These are phyloP conservation scores for Drosophila littoralis DNA, from an alignment of 1,140 invertebrate species.

Conservation along the genomic window DNA sequence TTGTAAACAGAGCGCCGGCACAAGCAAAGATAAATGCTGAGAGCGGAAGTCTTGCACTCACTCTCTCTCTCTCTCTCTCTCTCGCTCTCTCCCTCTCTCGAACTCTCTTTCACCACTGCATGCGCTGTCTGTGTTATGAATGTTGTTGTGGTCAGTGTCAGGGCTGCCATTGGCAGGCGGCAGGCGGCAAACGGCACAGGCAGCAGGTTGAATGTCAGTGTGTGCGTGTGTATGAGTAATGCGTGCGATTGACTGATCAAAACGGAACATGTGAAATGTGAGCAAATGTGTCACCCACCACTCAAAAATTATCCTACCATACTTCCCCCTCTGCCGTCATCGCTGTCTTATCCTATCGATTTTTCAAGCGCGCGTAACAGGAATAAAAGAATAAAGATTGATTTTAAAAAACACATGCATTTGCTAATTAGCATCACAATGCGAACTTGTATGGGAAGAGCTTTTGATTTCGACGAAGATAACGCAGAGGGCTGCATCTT, in stretches of 20 bases:
- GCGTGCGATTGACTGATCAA: slow-evolving; percentile 63
- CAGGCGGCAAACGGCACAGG: slow-evolving; percentile 18
- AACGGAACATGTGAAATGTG: slow-evolving; percentile 40
- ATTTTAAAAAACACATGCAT: slow-evolving; percentile 25
- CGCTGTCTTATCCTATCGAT: slow-evolving; percentile 32
- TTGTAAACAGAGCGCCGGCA: slow-evolving; percentile 75
- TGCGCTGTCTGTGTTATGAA: slow-evolving; percentile 27
- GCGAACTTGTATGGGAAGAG: slow-evolving; percentile 39
- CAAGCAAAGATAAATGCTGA: slow-evolving; percentile 37
- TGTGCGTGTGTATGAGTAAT: slow-evolving; percentile 37
- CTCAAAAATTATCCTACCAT: slow-evolving; percentile 13
- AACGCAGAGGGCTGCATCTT: slow-evolving; percentile 10
- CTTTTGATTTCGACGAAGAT: slow-evolving; percentile 14
- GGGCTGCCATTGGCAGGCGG: slow-evolving; percentile 50
- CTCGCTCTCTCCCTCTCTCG: neutral
- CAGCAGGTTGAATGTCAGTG: slow-evolving; percentile 50
- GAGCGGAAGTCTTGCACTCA: slow-evolving; percentile 47
- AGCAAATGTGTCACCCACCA: slow-evolving; percentile 59
- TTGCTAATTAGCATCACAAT: slow-evolving; percentile 57
- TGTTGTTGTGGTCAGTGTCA: slow-evolving; percentile 80
- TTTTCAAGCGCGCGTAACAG: slow-evolving; percentile 34
- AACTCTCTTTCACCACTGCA: neutral
- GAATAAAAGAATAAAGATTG: slow-evolving; percentile 3
- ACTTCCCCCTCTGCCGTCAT: neutral
- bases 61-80: slow-evolving; percentile 1